Evolutionary conservation across 2,888 invertebrate genomes (phyloP), one percentile per base, ranked within the genome.

Genomic region (Theretra japonica): DNA sequence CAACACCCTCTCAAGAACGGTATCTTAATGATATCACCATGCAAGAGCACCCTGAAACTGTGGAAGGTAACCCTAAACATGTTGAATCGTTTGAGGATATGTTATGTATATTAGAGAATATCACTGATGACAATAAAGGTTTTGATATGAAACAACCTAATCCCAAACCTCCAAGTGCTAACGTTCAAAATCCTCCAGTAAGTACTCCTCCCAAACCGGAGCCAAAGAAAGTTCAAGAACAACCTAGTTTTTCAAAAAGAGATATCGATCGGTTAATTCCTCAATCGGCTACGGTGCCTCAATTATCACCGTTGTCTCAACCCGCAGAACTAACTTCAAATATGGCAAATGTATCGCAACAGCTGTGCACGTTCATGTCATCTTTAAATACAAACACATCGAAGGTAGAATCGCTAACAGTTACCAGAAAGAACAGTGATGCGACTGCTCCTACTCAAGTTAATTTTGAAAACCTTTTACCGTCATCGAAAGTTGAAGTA

Each of bases 271-370:
- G 83, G 79, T 80, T 85, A 77, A 91, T 79, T 19, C 80, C 95
- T 71, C 92, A 95, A 74, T 93, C 95, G 0, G 94, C 95, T 5
- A 93, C 95, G 0, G 94, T 96, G 68, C 96, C 97, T 0, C 96
- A 97, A 83, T 87, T 97, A 30, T 97, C 97, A 0, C 97, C 97
- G 0, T 85, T 97, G 2, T 96, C 96, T 0, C 96, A 96, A 83
- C 96, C 97, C 0, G 95, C 96, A 1, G 96, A 97, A 83, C 88
- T 97, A 68, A 96, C 96, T 19, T 96, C 96, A 0, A 96, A 96
- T 80, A 96, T 97, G 90, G 96, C 96, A 0, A 97, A 96, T 82
- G 96, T 96, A 0, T 96, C 96, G 0, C 96, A 96, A 84, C 97
- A 96, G 80, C 83, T 96, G 65, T 91, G 96, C 53, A 96, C 96